Percentiles rank a stretch among this genome's conserved stretches.
Evolutionary conservation across 2,797 vertebrate genomes (phyloP).

Genomic region (Diplodus sargus): DNA sequence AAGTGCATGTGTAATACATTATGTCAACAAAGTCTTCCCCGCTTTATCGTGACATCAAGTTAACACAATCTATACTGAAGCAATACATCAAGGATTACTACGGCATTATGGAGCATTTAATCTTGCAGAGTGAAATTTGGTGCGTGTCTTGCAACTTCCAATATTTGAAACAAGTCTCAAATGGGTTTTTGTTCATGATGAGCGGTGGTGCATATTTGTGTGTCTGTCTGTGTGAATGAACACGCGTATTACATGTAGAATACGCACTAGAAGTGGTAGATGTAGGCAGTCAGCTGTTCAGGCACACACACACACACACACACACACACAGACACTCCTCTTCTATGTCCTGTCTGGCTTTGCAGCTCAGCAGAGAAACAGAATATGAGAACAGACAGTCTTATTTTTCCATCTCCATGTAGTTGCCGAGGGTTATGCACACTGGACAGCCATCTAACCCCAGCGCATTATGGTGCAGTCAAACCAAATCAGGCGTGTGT

Average conservation of each 20-base stretch:
- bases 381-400: conserved; percentile 71
- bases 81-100: conserved; percentile 34
- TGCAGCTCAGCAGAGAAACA: conserved; percentile 55
- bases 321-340: conserved; percentile 22
- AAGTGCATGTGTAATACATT: conserved; percentile 29
- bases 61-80: conserved; percentile 9
- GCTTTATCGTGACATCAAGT: conserved; percentile 23
- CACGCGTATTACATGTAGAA: conserved; percentile 18
- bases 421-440: conserved; percentile 71
- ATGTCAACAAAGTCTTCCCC: conserved; percentile 29
- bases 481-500: conserved; percentile 61
- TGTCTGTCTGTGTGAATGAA: conserved; percentile 9
- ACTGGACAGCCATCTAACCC: conserved; percentile 70
- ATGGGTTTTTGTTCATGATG: not conserved
- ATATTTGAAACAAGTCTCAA: not conserved
- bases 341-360: conserved; percentile 46
- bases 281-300: conserved; percentile 44
- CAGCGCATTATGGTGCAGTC: conserved; percentile 70
- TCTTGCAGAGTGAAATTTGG: conserved; percentile 1
- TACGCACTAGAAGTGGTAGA: conserved; percentile 22
- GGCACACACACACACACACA: conserved; percentile 14
- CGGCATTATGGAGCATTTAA: conserved; percentile 11
- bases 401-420: conserved; percentile 69
- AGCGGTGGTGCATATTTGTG: not conserved
- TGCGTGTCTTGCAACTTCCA: not conserved